These are phyloP conservation scores for Cerceris ruficornis DNA, from an alignment of 2,888 invertebrate species.

Conservation along the genomic window DNA sequence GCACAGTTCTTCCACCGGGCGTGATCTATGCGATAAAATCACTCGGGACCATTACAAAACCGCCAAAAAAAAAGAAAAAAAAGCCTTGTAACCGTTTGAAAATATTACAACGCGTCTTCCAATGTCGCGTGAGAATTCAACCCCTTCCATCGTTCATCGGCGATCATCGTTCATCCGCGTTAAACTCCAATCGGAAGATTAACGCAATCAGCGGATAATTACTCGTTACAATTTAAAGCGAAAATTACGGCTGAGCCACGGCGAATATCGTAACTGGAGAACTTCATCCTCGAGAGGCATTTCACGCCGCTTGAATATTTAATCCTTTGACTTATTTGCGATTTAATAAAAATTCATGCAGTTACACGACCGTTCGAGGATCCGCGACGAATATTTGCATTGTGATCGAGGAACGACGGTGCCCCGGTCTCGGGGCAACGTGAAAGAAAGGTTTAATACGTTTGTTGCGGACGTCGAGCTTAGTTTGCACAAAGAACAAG, in stretches of 20 bases:
- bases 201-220: too few relatives aligned
- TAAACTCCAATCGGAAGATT: too few relatives aligned
- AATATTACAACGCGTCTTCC: constrained; percentile 8
- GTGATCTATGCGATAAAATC: constrained; percentile 58
- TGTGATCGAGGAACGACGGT: background rate
- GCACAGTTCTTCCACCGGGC: constrained; percentile 16
- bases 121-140: background rate
- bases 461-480: constrained; percentile 33
- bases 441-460: constrained; percentile 43
- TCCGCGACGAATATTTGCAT: constrained; percentile 4
- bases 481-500: constrained; percentile 53
- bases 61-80: constrained; percentile 23
- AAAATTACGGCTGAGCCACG: too few relatives aligned
- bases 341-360: background rate
- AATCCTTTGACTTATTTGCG: background rate
- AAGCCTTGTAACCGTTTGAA: constrained; percentile 1
- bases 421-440: background rate
- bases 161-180: too few relatives aligned
- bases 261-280: too few relatives aligned
- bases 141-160: too few relatives aligned
- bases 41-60: constrained; percentile 45
- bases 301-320: background rate
- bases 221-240: too few relatives aligned
- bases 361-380: background rate
- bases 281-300: too few relatives aligned